These are phyloP conservation scores for Saccopteryx leptura DNA, from an alignment of 2,113 vertebrate species.

Conservation along the genomic window DNA sequence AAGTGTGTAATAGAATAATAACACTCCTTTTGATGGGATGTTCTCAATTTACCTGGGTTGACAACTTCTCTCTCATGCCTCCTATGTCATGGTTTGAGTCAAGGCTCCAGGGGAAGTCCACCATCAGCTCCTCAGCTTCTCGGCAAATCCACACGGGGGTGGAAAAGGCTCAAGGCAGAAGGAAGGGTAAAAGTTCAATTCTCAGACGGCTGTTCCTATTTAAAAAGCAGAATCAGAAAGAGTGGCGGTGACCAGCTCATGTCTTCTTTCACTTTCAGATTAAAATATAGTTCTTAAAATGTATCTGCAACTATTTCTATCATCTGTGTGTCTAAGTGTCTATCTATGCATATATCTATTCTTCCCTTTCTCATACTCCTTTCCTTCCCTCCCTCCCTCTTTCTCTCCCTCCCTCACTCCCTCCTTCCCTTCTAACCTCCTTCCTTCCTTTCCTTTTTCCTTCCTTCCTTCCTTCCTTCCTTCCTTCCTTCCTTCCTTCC, in stretches of 20 bases:
- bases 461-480: not conserved
- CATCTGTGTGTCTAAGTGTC: not conserved
- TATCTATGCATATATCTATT: not conserved
- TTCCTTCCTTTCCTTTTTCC: not conserved
- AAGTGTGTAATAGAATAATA: not conserved
- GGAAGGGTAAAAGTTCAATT: slow-evolving; percentile 52
- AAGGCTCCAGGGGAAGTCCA: not conserved
- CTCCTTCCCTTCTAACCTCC: not conserved
- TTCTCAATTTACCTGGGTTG: not conserved
- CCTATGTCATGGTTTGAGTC: slow-evolving; percentile 8
- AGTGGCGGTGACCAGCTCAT: not conserved
- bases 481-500: not conserved
- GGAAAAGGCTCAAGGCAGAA: slow-evolving; percentile 17
- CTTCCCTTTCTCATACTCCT: not conserved
- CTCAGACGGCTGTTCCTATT: slow-evolving; percentile 47
- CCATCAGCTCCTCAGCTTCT: not conserved
- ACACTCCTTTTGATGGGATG: not conserved
- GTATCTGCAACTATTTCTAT: not conserved
- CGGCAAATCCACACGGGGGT: not conserved
- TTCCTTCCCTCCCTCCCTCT: not conserved
- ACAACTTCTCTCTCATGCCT: not conserved
- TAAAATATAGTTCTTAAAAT: slow-evolving; percentile 8
- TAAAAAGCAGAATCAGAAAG: slow-evolving; percentile 32
- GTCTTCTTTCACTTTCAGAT: not conserved
- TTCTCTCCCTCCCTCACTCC: not conserved